Evolutionary conservation across 2,797 vertebrate genomes (phyloP), one percentile per base, ranked within the genome.

Genomic region (Peromyscus melanophrys): DNA sequence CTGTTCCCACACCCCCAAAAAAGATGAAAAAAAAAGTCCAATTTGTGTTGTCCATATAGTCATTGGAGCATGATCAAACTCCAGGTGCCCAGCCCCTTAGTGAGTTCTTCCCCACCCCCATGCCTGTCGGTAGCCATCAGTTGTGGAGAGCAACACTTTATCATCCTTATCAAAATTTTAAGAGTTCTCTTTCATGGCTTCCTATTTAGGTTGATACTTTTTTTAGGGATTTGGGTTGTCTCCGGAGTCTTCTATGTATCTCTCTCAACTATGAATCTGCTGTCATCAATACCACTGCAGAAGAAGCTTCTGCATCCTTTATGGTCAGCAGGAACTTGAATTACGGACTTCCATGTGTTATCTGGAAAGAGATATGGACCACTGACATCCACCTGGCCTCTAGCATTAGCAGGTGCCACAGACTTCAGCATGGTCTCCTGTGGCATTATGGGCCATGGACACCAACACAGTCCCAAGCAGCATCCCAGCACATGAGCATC

Each of bases 1-100:
- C 7, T 19, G 6, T 1, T 17, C n/a, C 34, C 34, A 8, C 4
- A 31, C 34, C n/a, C 3, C 19, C 0, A 21, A 19, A 69, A 21
- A 71, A 9, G 67, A 37, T 69, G 17, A n/a, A 71, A 21, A 71
- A n/a, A 37, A 21, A 29, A 55, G 52, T 71, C 17, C 69, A 71
- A 21, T 37, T 37, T 21, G 34, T 10, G 13, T 37, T 71, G n/a
- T 71, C 19, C 69, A 37, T 71, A 21, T 71, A 21, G 69, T 71
- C n/a, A 71, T 21, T 71, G 34, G 34, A 37, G 34, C 17, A 37
- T 37, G 7, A 71, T 21, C 17, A 37, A n/a, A 71, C 34, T 6
- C 7, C 17, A 71, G 69, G 34, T 21, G 3, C 31, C 17, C 34
- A 71, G 7, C 17, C 34, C 67, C 34, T n/a, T 71, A 19, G n/a